Evolutionary conservation across 2,113 vertebrate species (phyloP).

Genomic region (Mormyrus iriodes): DNA sequence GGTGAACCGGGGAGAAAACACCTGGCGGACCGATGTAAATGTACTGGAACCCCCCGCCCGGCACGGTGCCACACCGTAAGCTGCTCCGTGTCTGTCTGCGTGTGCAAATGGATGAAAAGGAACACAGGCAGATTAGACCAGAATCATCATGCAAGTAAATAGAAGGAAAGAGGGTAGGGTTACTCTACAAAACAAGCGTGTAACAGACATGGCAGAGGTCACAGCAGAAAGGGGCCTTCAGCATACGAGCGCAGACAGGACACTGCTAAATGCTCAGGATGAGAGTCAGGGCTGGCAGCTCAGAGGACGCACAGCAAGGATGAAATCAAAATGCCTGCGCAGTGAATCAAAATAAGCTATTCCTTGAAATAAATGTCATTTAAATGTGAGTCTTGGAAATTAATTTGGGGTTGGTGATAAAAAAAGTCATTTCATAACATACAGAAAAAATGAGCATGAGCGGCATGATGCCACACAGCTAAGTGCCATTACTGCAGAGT

Average conservation of each 20-base stretch:
- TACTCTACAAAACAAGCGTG: neutral
- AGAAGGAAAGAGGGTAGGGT: neutral
- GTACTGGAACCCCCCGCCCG: neutral
- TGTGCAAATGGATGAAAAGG: neutral
- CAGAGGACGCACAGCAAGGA: neutral
- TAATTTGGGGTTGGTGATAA: neutral
- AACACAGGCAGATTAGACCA: neutral
- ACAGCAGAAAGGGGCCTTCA: neutral
- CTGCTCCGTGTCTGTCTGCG: neutral
- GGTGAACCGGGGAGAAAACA: neutral
- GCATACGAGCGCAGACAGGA: neutral
- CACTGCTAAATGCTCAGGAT: neutral
- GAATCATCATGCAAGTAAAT: neutral
- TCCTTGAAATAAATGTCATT: neutral
- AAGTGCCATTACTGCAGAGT: slow-evolving; percentile 1
- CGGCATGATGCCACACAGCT: neutral
- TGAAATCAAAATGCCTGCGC: neutral
- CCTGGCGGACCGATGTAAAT: neutral
- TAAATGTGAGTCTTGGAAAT: neutral
- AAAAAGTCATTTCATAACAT: neutral
- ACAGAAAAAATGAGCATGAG: neutral
- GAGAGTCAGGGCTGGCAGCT: neutral
- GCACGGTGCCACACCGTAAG: neutral
- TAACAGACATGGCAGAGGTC: neutral
- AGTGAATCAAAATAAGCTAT: neutral